Base-by-base conservation (phyloP, 2,797 vertebrate species). In the Pyrocephalus nanus region DNA sequence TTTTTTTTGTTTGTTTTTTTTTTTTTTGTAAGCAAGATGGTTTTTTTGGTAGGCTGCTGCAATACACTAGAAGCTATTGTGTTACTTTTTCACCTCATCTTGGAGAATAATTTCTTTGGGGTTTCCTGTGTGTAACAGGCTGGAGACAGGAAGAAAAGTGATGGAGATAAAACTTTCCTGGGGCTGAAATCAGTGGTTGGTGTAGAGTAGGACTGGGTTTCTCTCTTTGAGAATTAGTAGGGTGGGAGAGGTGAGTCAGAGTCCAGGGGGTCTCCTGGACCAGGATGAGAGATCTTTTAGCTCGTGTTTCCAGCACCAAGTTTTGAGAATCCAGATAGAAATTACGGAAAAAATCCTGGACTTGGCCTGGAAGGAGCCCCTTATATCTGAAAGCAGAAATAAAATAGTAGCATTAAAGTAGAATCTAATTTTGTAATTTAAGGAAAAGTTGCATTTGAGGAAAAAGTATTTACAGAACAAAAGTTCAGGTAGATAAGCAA, bases 291-390 rank as follows among this genome's bases (percentile, higher is more conserved):
- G 32, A 25, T 72, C 32, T 12, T 65, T 38, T 22, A 72, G 53
- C 53, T 64, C 15, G 82, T 51, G 20, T 22, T 86, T 81, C 22
- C 42, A 45, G 20, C 42, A n/a, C 9, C 6, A 23, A 29, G 8
- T 64, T 87, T 60, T 67, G 19, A 85, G 29, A 48, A 40, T 48
- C 26, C 9, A 16, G 5, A 29, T 11, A 61, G 26, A 55, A 87
- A 61, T n/a, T 11, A 23, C 0, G 6, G 9, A 16, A 69, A 72
- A 67, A 15, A 5, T 0, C 2, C 4, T 51, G 27, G 19, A 13
- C 19, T 40, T 81, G 50, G 2, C 42, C n/a, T 60, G 30, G 32
- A 64, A 67, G 30, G 42, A 81, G 32, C 6, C 8, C 4, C 4
- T 71, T 78, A 8, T 0, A 0, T 51, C 53, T 36, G 50, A 81